Base-by-base conservation (phyloP, 53 echinoderm and acorn worm species). In the Temnopleurus reevesii region DNA sequence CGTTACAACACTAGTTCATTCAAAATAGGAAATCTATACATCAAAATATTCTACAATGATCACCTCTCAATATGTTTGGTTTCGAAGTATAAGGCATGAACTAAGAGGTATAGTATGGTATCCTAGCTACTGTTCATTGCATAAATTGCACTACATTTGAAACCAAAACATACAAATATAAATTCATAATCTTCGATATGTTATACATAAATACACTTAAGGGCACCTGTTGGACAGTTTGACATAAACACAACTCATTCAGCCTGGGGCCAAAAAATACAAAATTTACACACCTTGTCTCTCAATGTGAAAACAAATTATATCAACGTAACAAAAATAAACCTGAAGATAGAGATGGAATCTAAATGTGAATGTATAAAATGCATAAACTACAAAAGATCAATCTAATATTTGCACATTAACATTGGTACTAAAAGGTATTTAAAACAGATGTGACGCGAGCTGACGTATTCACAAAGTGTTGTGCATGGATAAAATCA, bases 91-190 rank as follows among this genome's bases (percentile, higher is more conserved):
- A 49, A 49, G 15, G 15, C n/a, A 15, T 49, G 49, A 1, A 49
- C 49, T 49, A 49, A 12, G 9, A 0, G 17, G 2, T 31, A 34
- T 3, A 5, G 21, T 13, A 49, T 29, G 12, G 3, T 7, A 30
- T 63, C 33, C 1, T 71, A 41, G 36, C 26, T 9, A 38, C 7
- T 38, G 8, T n/a, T 8, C 36, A 38, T 3, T 13, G 4, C 23
- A 13, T 41, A 4, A 71, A 71, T 71, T 71, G 71, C 71, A 71
- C 71, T 71, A 71, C 43, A 38, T 71, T 71, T 71, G 1, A 41
- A 71, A 43, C 21, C 13, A 4, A 21, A 8, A 8, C 8, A n/a
- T n/a, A 19, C 15, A 49, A 12, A 71, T 41, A 71, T 38, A 21
- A 38, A 71, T 71, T 71, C 36, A 36, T 38, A 8, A 63, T 29